These are phyloP conservation scores for Nyctibius bracteatus DNA, from an alignment of 2,113 vertebrate genomes.

Conservation along the genomic window DNA sequence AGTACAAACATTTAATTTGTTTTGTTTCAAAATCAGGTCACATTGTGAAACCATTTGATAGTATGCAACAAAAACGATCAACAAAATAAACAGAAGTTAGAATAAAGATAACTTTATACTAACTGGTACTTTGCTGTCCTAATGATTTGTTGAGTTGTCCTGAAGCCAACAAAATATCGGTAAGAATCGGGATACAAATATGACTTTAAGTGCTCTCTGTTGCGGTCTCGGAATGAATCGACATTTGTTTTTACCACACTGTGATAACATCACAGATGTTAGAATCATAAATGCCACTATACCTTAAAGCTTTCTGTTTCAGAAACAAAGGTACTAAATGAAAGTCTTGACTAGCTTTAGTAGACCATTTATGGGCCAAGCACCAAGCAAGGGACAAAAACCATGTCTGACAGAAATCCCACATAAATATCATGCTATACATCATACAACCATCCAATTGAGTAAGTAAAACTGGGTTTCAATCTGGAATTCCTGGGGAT, in stretches of 20 bases:
- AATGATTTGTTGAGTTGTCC: constrained; percentile 9
- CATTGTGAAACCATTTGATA: constrained; percentile 29
- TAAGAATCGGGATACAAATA: background rate
- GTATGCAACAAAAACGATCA: background rate
- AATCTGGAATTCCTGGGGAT: background rate
- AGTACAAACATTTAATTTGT: constrained; percentile 42
- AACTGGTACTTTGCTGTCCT: constrained; percentile 22
- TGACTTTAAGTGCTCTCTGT: background rate
- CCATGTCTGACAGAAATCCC: background rate
- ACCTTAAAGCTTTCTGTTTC: background rate
- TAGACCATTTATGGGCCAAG: background rate
- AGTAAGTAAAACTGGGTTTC: background rate
- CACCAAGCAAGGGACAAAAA: background rate
- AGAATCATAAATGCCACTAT: background rate
- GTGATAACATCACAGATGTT: background rate
- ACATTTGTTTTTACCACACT: constrained; percentile 3
- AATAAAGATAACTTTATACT: constrained; percentile 41
- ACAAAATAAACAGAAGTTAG: constrained; percentile 31
- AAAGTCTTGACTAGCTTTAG: background rate
- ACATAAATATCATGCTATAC: background rate
- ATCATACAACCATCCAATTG: background rate
- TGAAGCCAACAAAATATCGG: background rate
- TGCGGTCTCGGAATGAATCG: background rate
- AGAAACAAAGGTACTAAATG: background rate
- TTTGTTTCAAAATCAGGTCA: constrained; percentile 57